Base-by-base conservation (phyloP, 2,797 vertebrate genomes). In the Poeciliopsis gracilis region DNA sequence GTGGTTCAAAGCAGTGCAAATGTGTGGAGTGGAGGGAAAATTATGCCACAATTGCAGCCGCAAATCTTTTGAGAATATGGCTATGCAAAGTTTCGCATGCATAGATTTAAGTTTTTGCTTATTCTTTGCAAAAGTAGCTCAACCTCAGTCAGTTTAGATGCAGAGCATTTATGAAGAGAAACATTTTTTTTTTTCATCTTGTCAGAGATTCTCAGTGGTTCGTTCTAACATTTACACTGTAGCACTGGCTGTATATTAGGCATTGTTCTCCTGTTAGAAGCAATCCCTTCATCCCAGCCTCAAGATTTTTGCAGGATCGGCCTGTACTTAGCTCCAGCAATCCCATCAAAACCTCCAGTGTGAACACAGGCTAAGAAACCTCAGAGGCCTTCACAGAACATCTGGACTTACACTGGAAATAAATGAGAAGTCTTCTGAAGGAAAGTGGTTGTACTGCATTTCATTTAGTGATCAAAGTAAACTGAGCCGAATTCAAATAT, bases 101-200 rank as follows among this genome's bases (percentile, higher is more conserved):
- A 69, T 38, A 67, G 1, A 43, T 20, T 69, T 41, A 69, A 10
- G 36, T 25, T 43, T 20, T 13, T 69, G 66, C 66, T 41, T 69
- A n/a, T 69, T 69, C 66, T 43, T 69, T 69, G 38, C 38, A 69
- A 69, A 69, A n/a, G 18, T 36, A 69, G 18, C 33, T 66, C 66
- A 69, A 43, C 11, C 23, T 25, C 23, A 69, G 23, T 43, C 66
- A 43, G 38, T 41, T 69, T 43, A 38, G 38, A 43, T 43, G 23
- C 11, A 1, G 66, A 69, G 66, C 23, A 69, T 43, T 10, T 69
- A 12, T n/a, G 12, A 69, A n/a, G 5, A 69, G 11, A 28, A 59
- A 57, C 12, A 6, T 66, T 9, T n/a, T 13, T 36, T 13, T 36
- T 23, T 69, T 69, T 43, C 12, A 23, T 15, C 23, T 43, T n/a